Conservation (phyloP, 2,113 vertebrate species). For the Amazona guildingii region DNA sequence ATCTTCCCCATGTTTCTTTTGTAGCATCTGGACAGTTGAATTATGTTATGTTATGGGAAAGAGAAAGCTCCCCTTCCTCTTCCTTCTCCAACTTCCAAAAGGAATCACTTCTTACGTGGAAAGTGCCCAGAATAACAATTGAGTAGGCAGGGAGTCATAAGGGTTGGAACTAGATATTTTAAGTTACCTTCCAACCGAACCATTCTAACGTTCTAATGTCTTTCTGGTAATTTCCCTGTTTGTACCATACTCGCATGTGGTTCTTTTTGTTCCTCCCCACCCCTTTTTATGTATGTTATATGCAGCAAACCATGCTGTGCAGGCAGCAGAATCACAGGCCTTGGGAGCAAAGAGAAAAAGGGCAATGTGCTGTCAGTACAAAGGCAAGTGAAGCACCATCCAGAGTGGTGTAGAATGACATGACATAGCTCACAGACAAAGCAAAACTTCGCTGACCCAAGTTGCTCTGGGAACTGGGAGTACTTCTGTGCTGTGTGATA, state of each 20-base stretch:
- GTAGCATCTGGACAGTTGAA: background rate
- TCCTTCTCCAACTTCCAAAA: background rate
- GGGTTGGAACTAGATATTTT: background rate
- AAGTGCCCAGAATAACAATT: background rate
- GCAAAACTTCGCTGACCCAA: background rate
- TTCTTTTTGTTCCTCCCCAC: background rate
- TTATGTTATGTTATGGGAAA: background rate
- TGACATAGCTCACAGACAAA: background rate
- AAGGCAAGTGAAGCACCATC: background rate
- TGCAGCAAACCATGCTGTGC: background rate
- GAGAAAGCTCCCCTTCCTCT: background rate
- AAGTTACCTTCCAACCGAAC: background rate
- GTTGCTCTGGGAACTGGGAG: background rate
- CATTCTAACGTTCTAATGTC: background rate
- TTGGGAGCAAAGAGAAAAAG: background rate
- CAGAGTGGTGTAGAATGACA: background rate
- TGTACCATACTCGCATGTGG: background rate
- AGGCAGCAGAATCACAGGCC: background rate
- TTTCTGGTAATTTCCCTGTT: background rate
- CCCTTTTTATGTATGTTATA: background rate
- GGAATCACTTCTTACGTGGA: background rate
- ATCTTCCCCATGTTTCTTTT: background rate
- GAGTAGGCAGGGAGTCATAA: background rate
- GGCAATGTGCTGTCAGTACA: background rate
- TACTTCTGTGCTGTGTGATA: background rate